Conservation (phyloP, 37 sponge, comb jelly and placozoan genomes). For the Lycopodina hypogea region DNA sequence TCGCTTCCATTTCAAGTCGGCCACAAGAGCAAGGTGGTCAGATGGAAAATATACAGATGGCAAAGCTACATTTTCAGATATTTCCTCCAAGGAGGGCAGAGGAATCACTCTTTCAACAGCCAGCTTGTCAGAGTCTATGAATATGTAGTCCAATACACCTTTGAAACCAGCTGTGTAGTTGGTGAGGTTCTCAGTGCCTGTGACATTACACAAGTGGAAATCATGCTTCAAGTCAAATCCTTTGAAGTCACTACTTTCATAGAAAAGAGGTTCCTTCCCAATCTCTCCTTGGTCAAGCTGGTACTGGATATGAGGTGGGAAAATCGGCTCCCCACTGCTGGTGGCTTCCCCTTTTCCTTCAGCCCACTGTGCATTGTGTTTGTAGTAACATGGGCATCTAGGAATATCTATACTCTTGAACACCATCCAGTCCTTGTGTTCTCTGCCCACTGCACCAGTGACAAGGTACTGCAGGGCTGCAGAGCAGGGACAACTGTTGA, state of each 20-base stretch:
- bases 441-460: constrained; percentile 21
- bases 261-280: not conserved
- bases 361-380: not conserved
- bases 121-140: constrained; percentile 50
- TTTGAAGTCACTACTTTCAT: constrained; percentile 18
- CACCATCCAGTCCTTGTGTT: constrained; percentile 61
- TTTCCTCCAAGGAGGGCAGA: constrained; percentile 62
- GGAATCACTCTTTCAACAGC: constrained; percentile 24
- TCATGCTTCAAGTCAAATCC: constrained; percentile 34
- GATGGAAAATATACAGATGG: constrained; percentile 82
- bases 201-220: constrained; percentile 63
- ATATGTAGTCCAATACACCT: constrained; percentile 78
- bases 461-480: constrained; percentile 66
- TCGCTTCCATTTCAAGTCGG: constrained; percentile 56
- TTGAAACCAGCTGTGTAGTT: constrained; percentile 60
- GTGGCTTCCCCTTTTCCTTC: not conserved
- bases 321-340: not conserved
- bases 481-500: constrained; percentile 82
- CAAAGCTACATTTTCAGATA: constrained; percentile 60
- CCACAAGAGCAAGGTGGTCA: constrained; percentile 83
- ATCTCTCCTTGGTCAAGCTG: not conserved
- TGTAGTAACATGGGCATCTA: constrained; percentile 28
- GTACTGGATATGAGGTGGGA: constrained; percentile 1
- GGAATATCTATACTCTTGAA: constrained; percentile 27
- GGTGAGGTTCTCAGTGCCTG: constrained; percentile 53